Percentiles rank a stretch among this genome's conserved stretches.
Evolutionary conservation across 2,888 invertebrate genomes (phyloP).

Genomic region (Notodonta dromedarius): DNA sequence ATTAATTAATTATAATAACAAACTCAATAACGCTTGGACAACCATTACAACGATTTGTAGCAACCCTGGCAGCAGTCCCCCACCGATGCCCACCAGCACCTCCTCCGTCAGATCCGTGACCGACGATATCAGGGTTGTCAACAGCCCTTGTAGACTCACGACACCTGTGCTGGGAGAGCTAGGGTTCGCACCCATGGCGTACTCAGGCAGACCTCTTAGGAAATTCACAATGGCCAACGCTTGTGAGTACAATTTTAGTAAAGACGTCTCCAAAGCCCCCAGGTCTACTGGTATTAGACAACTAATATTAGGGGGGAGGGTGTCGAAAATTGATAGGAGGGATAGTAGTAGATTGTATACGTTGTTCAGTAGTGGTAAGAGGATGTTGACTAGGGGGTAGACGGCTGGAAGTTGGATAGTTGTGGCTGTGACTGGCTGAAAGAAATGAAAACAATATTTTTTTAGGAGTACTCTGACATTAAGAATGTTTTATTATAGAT

Average conservation of each 20-base stretch:
- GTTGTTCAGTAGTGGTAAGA: slow-evolving; percentile 74
- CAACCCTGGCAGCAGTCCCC: slow-evolving; percentile 68
- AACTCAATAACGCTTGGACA: slow-evolving; percentile 58
- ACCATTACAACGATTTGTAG: slow-evolving; percentile 68
- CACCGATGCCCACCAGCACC: slow-evolving; percentile 64
- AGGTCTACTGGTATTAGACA: slow-evolving; percentile 73
- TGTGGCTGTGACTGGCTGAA: slow-evolving; percentile 66
- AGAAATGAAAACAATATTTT: slow-evolving; percentile 16
- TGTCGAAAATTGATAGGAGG: slow-evolving; percentile 75
- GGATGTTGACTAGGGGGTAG: slow-evolving; percentile 75
- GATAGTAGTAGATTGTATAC: slow-evolving; percentile 77
- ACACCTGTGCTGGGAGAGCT: slow-evolving; percentile 56
- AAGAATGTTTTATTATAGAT: no score
- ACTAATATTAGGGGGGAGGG: slow-evolving; percentile 69
- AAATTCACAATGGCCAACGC: slow-evolving; percentile 77
- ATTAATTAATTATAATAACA: slow-evolving; percentile 50
- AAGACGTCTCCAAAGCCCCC: slow-evolving; percentile 70
- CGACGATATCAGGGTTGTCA: slow-evolving; percentile 57
- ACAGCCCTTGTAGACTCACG: slow-evolving; percentile 60
- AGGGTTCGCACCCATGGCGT: slow-evolving; percentile 71
- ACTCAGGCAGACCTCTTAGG: slow-evolving; percentile 66
- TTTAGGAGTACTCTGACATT: no score
- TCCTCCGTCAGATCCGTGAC: slow-evolving; percentile 70
- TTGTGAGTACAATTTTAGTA: slow-evolving; percentile 73
- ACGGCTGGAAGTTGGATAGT: slow-evolving; percentile 74